A percentile compares a stretch with the other conserved stretches of the same genome.
Conservation (phyloP, 1,140 invertebrate species). For the Sycobia sp. region DNA sequence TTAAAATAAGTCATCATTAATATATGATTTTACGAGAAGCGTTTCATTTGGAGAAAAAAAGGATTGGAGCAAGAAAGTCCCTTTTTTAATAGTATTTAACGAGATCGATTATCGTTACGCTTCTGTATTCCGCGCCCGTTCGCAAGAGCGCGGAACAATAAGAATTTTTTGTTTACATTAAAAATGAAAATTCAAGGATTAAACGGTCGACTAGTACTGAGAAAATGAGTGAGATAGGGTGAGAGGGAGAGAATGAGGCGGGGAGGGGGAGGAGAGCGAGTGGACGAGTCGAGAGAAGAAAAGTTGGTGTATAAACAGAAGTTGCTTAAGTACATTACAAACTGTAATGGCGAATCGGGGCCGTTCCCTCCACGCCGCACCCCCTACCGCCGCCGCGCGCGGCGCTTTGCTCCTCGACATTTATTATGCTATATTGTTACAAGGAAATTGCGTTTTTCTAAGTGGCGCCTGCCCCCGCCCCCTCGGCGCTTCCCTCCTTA, state of each 20-base stretch:
- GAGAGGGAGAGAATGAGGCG: conserved; percentile 23
- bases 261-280: conserved; percentile 23
- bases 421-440: conserved; percentile 61
- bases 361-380: conserved; percentile 28
- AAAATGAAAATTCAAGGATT: too few relatives aligned
- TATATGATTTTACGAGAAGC: too few relatives aligned
- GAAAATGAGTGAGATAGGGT: conserved; percentile 18
- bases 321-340: conserved; percentile 63
- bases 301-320: conserved; percentile 63
- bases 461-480: conserved; percentile 41
- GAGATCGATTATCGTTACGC: too few relatives aligned
- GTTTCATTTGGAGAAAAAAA: too few relatives aligned
- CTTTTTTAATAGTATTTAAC: too few relatives aligned
- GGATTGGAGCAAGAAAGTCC: too few relatives aligned
- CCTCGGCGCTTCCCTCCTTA: not conserved
- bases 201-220: too few relatives aligned
- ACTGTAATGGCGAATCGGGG: conserved; percentile 60
- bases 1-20: too few relatives aligned
- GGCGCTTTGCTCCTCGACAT: conserved; percentile 47
- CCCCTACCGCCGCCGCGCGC: not conserved
- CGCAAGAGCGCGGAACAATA: too few relatives aligned
- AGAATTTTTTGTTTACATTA: too few relatives aligned
- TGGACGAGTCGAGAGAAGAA: conserved; percentile 42
- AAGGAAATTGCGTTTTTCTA: conserved; percentile 61
- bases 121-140: too few relatives aligned